These are phyloP conservation scores for Chionoecetes opilio DNA, from an alignment of 1,140 invertebrate genomes.

Conservation along the genomic window DNA sequence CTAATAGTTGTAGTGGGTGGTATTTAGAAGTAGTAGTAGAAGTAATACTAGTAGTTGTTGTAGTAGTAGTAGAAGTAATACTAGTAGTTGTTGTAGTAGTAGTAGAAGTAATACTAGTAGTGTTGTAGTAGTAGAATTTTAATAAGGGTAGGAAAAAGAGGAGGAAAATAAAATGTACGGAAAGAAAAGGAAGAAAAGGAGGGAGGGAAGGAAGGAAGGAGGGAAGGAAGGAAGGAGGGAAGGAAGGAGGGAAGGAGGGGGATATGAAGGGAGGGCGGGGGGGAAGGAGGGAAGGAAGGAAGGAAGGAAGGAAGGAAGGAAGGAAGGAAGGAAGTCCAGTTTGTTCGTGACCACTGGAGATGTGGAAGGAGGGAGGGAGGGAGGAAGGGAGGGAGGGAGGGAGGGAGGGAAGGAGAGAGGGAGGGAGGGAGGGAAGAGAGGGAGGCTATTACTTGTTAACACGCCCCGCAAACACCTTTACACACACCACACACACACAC, in stretches of 20 bases:
- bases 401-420: not conserved
- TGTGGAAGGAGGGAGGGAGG: not conserved
- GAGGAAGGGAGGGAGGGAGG: not conserved
- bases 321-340: not conserved
- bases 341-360: not conserved
- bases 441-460: not conserved
- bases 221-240: not conserved
- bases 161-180: not conserved
- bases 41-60: not conserved
- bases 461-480: not conserved
- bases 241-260: slow-evolving; percentile 6
- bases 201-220: not conserved
- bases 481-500: too few relatives aligned
- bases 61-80: not conserved
- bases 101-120: not conserved
- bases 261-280: not conserved
- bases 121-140: not conserved
- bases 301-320: too few relatives aligned
- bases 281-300: not conserved
- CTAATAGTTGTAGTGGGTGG: too few relatives aligned
- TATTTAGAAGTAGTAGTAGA: too few relatives aligned
- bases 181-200: not conserved
- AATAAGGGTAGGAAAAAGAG: not conserved
- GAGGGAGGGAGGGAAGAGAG: not conserved
- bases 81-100: not conserved